Evolutionary conservation across 23 tunicate species (phyloP).

Genomic region (Phallusia fumigata): DNA sequence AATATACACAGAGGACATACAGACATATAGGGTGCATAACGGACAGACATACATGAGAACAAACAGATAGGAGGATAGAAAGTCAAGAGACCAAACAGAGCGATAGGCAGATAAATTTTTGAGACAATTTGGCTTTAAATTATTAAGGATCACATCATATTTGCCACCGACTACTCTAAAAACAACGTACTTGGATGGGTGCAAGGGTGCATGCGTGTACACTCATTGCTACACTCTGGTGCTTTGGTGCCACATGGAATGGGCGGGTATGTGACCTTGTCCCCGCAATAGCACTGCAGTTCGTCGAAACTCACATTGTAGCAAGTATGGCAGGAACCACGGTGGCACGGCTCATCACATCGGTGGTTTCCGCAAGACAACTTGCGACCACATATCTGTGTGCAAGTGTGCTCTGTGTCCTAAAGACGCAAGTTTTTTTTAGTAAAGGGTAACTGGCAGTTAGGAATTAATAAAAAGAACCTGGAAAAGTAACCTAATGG

Average conservation of each 20-base stretch:
- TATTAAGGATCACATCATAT: too few species aligned
- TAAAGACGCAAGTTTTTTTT: too few species aligned
- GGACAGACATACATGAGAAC: too few species aligned
- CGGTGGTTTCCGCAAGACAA: constrained; percentile 72
- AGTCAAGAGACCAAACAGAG: too few species aligned
- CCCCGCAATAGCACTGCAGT: constrained; percentile 83
- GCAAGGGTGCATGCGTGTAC: constrained; percentile 74
- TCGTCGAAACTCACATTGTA: constrained; percentile 92
- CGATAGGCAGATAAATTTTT: too few species aligned
- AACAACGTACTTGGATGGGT: constrained; percentile 45
- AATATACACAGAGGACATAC: too few species aligned
- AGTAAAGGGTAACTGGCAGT: too few species aligned
- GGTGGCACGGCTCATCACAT: constrained; percentile 82
- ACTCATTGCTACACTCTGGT: constrained; percentile 76
- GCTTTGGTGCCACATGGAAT: constrained; percentile 89
- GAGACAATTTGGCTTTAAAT: too few species aligned
- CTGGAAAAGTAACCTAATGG: neutral
- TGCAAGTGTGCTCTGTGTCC: constrained; percentile 71
- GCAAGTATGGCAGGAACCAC: constrained; percentile 86
- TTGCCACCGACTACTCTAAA: too few species aligned
- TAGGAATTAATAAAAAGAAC: neutral
- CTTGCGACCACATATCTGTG: constrained; percentile 74
- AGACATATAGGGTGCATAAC: too few species aligned
- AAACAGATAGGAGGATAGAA: too few species aligned
- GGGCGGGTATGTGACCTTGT: constrained; percentile 89